A percentile compares a stretch with the other conserved stretches of the same genome.
These are phyloP conservation scores for Gnathonemus longibarbis DNA, from an alignment of 2,113 vertebrate species.

Conservation along the genomic window DNA sequence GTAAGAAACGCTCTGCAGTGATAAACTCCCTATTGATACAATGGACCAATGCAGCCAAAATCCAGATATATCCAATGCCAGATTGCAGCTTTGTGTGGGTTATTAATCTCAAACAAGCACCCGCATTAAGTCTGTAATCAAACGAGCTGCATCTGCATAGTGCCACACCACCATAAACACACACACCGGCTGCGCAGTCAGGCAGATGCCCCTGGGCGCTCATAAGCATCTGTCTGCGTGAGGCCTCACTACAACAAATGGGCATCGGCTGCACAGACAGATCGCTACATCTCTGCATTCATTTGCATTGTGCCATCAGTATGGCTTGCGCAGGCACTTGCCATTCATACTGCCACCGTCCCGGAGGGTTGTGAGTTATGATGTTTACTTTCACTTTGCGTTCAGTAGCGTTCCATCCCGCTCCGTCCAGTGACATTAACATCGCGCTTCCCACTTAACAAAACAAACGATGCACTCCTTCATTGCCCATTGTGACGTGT, in stretches of 20 bases:
- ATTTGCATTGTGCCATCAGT: not conserved
- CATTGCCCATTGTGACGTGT: not conserved
- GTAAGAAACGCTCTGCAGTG: not conserved
- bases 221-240: conserved; percentile 1
- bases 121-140: not conserved
- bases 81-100: not conserved
- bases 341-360: not conserved
- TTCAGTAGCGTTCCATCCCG: not conserved
- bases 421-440: not conserved
- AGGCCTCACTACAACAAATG: not conserved
- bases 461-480: not conserved
- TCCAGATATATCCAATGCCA: not conserved
- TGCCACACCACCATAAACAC: not conserved
- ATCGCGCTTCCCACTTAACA: not conserved
- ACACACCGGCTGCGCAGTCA: not conserved
- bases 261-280: not conserved
- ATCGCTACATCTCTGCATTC: not conserved
- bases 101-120: not conserved
- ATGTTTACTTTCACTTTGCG: not conserved
- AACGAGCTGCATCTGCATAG: not conserved
- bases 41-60: not conserved
- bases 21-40: not conserved
- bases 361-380: not conserved
- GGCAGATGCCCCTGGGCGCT: not conserved
- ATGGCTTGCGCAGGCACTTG: not conserved